Evolutionary conservation across 2,888 invertebrate species (phyloP).

Genomic region (Diaphora mendica): DNA sequence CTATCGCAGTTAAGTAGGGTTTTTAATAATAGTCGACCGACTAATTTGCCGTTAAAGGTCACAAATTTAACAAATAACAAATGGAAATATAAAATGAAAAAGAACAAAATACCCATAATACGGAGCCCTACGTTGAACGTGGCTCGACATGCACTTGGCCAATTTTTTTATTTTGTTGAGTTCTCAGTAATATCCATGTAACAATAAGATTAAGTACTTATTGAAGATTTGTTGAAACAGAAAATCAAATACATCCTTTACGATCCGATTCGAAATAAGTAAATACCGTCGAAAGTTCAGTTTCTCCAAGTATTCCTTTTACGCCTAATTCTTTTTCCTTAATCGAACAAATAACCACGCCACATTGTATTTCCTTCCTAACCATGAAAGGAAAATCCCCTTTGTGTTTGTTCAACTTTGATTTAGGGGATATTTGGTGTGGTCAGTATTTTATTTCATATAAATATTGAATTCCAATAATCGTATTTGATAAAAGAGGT

Average conservation of each 20-base stretch:
- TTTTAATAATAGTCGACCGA: no score
- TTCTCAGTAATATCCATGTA: neutral
- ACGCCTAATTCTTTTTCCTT: conserved; percentile 22
- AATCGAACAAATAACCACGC: conserved; percentile 29
- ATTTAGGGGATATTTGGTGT: conserved; percentile 22
- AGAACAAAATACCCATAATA: no score
- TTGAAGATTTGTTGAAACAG: neutral
- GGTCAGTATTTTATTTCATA: neutral
- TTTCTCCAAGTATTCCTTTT: neutral
- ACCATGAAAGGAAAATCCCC: conserved; percentile 19
- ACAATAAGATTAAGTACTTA: neutral
- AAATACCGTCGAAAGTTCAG: neutral
- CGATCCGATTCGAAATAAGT: neutral
- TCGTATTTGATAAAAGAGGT: neutral
- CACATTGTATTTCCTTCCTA: conserved; percentile 29
- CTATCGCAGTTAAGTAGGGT: no score
- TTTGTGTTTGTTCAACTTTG: conserved; percentile 32
- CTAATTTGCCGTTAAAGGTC: no score
- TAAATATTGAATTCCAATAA: neutral
- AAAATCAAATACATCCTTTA: neutral
- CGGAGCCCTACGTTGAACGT: no score
- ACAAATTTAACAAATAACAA: no score
- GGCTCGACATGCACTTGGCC: no score
- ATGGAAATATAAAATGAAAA: no score
- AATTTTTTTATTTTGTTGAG: neutral